Evolutionary conservation across 2,888 invertebrate species (phyloP), one percentile per base, ranked within the genome.

Genomic region (Brachyopa scutellaris): DNA sequence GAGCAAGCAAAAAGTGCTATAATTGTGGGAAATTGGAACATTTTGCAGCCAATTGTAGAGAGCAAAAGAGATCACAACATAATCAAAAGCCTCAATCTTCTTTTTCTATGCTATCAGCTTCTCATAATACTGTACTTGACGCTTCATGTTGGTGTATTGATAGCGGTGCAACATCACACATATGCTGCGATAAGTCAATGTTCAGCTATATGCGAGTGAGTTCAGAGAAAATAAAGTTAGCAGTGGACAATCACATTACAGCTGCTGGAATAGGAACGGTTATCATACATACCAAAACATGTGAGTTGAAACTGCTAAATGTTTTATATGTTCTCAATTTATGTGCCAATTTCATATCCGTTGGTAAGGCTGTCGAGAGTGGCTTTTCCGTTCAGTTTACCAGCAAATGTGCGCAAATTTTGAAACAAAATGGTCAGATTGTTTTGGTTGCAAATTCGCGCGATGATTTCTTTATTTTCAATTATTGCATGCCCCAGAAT

Each of bases 271-370:
- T 53, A 19, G 78, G 77, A 21, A 51, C 19, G 1, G 76, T 67
- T 13, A 42, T 45, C 2, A 11, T 76, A 2, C 9, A 17, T 9
- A 55, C 47, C 11, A 17, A 40, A 17, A n/a, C n/a, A 1, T 51
- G 31, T 7, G 62, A 66, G 53, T 9, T 67, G 2, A 51, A 31
- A 13, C 66, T 84, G 40, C 33, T 49, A 29, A 69, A 80, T 23
- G 85, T 84, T 7, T 42, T 85, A 17, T 84, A 80, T 53, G 69
- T 73, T 23, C 74, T 74, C 8, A 45, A 45, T 9, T 55, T 85
- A 36, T 72, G 73, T 21, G 55, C 74, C n/a, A 84, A 84, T 29
- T 85, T 85, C 21, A 49, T 84, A 31, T 85, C 84, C 9, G 59
- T 85, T 1, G 76, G 76, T 11, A 85, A 82, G 69, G 72, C 74